A percentile compares a stretch with the other conserved stretches of the same genome.
These are phyloP conservation scores for Gallinago paraguaiae DNA, from an alignment of 2,113 vertebrate species.

Conservation along the genomic window DNA sequence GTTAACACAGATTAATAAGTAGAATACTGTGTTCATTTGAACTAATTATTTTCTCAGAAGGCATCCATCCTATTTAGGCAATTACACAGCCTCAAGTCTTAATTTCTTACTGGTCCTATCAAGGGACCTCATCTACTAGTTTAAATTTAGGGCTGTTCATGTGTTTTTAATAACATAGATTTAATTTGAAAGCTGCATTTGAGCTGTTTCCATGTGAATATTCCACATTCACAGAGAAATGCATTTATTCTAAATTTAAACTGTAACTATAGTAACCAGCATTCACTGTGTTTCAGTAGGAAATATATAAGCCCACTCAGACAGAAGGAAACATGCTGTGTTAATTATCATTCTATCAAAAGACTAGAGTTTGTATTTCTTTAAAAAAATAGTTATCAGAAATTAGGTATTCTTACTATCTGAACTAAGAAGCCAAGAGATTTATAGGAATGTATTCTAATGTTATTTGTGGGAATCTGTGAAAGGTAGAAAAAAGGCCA, in stretches of 20 bases:
- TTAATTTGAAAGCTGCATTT: conserved; percentile 54
- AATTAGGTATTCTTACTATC: neutral
- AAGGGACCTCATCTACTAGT: neutral
- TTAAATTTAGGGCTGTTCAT: conserved; percentile 26
- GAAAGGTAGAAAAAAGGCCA: neutral
- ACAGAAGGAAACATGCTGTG: conserved; percentile 40
- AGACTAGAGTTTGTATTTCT: neutral
- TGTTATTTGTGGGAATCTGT: neutral
- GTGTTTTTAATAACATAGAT: conserved; percentile 61
- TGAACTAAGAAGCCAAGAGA: neutral
- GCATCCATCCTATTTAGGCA: conserved; percentile 44
- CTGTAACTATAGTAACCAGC: conserved; percentile 77
- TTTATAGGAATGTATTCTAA: neutral
- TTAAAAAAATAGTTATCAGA: neutral
- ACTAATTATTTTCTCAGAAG: conserved; percentile 55
- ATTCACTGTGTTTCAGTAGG: conserved; percentile 40
- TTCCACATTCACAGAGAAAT: conserved; percentile 41
- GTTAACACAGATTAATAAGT: conserved; percentile 47
- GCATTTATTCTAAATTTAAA: conserved; percentile 70
- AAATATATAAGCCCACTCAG: conserved; percentile 56
- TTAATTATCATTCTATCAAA: conserved; percentile 65
- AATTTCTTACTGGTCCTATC: neutral
- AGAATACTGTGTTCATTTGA: conserved; percentile 43
- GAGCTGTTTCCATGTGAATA: conserved; percentile 66
- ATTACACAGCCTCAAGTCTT: conserved; percentile 52